Evolutionary conservation across 2,113 vertebrate species (phyloP).

Genomic region (Hiodon tergisus): DNA sequence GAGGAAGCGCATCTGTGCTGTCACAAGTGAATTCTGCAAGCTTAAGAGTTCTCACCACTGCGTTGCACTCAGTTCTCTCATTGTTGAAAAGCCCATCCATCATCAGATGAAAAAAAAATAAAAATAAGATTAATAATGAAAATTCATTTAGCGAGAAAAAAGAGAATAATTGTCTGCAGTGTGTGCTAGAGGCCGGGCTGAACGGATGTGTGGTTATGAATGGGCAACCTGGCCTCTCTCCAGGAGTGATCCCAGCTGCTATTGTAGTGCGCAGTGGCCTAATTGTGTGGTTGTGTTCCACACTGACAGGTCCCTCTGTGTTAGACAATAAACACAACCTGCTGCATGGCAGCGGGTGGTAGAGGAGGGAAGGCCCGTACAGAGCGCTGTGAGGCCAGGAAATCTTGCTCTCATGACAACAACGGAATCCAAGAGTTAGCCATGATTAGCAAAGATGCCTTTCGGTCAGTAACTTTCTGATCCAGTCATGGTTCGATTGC

Average conservation of each 20-base stretch:
- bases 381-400: background rate
- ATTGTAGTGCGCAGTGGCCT: background rate
- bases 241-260: background rate
- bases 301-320: background rate
- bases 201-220: background rate
- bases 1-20: background rate
- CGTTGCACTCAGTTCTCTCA: too few species aligned
- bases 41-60: background rate
- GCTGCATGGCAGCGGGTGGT: background rate
- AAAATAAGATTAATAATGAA: background rate
- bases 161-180: background rate
- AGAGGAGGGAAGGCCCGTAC: background rate
- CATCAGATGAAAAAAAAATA: background rate
- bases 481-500: too few species aligned
- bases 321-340: conserved; percentile 4
- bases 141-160: background rate
- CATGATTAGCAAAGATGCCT: background rate
- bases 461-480: too few species aligned
- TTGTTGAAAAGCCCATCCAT: background rate
- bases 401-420: background rate
- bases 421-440: background rate
- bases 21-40: background rate
- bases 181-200: background rate
- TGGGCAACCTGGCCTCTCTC: background rate
- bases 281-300: background rate